Conservation (phyloP, 2,797 vertebrate genomes). For the Poeciliopsis paucimaculata region DNA sequence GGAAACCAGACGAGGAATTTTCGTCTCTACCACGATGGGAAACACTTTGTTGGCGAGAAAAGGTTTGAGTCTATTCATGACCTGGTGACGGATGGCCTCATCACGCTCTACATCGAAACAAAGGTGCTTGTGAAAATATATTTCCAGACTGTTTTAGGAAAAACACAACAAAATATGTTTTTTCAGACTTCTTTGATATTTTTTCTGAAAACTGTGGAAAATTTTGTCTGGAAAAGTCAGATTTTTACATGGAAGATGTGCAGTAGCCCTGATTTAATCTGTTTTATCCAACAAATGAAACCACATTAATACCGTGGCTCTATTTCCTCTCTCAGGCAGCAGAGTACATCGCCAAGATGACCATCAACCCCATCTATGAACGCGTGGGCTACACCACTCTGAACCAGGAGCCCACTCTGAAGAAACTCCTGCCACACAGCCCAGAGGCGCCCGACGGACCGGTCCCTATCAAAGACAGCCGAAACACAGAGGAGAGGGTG, state of each 20-base stretch:
- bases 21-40: slow-evolving; percentile 98
- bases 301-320: background rate
- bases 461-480: slow-evolving; percentile 83
- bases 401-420: slow-evolving; percentile 93
- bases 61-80: slow-evolving; percentile 98
- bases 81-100: slow-evolving; percentile 98
- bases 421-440: slow-evolving; percentile 86
- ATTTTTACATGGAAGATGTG: background rate
- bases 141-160: background rate
- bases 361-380: slow-evolving; percentile 99
- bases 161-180: background rate
- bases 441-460: slow-evolving; percentile 87
- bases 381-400: slow-evolving; percentile 99
- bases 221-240: background rate
- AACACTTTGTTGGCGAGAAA: slow-evolving; percentile 99
- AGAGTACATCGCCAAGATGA: slow-evolving; percentile 99
- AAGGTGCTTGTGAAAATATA: slow-evolving; percentile 72
- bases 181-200: background rate
- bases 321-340: slow-evolving; percentile 79
- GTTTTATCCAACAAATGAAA: background rate
- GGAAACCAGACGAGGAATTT: slow-evolving; percentile 99
- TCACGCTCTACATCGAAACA: slow-evolving; percentile 97
- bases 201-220: background rate
- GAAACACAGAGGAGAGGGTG: slow-evolving; percentile 91
- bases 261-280: background rate